Evolutionary conservation across 53 echinoderm and acorn worm species (phyloP).

Genomic region (Apostichopus leukothele): DNA sequence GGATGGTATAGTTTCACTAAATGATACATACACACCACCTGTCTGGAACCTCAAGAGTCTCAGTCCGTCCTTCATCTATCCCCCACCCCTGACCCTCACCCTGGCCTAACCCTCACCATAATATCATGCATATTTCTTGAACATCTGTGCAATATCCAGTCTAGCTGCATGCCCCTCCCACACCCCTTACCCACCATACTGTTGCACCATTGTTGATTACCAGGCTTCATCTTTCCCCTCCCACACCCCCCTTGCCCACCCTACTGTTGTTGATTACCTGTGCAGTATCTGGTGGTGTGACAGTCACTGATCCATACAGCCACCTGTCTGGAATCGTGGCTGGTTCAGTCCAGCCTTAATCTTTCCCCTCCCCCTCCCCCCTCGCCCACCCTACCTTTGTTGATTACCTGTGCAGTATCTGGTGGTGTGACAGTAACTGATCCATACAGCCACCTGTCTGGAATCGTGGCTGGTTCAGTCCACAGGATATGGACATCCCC

Average conservation of each 20-base stretch:
- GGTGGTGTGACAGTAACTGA: constrained; percentile 25
- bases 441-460: constrained; percentile 12
- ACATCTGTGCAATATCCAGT: too few species aligned
- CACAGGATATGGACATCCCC: constrained; percentile 4
- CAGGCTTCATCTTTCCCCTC: too few species aligned
- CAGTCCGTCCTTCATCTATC: neutral
- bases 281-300: constrained; percentile 29
- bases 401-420: constrained; percentile 28
- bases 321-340: neutral
- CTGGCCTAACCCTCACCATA: too few species aligned
- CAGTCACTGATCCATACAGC: constrained; percentile 20
- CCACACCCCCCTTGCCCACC: too few species aligned
- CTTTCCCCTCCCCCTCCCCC: too few species aligned
- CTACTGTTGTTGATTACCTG: neutral
- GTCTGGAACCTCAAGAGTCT: neutral
- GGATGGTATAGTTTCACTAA: too few species aligned
- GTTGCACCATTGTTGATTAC: too few species aligned
- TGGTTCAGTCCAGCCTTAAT: neutral
- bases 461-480: constrained; percentile 21
- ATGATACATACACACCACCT: neutral
- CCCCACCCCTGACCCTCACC: too few species aligned
- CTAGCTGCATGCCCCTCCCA: too few species aligned
- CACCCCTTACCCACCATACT: too few species aligned
- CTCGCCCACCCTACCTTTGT: too few species aligned
- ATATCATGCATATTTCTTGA: too few species aligned